phyloP scores from a whole-genome alignment of 2,888 invertebrate species.

The Drosophila atripex region DNA sequence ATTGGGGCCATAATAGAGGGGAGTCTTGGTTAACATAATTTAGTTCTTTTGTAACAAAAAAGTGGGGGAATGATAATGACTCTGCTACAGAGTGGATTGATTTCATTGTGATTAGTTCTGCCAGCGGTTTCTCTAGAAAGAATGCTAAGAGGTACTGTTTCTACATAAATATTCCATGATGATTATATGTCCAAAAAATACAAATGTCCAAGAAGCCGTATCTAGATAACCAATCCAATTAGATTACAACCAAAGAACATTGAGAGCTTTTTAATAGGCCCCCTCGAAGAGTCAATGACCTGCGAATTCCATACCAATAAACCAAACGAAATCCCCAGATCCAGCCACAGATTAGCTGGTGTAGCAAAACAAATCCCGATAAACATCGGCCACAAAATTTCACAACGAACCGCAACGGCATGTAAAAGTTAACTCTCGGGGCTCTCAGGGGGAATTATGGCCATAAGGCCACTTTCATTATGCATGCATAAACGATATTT shows the following conservation, averaged over 20 bases:
- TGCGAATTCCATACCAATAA: constrained; percentile 17
- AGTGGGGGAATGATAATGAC: background rate
- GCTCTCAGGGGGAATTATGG: constrained; percentile 38
- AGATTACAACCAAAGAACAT: background rate
- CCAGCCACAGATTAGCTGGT: constrained; percentile 33
- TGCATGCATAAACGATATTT: constrained; percentile 49
- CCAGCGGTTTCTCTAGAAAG: background rate
- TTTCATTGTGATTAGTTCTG: background rate
- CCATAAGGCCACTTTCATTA: constrained; percentile 43
- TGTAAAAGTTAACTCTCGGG: constrained; percentile 34
- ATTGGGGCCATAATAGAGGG: background rate
- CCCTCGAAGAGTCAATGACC: background rate
- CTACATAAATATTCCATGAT: no score
- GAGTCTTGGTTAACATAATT: background rate
- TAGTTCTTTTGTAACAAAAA: background rate
- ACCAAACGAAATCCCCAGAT: constrained; percentile 26
- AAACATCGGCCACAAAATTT: constrained; percentile 24
- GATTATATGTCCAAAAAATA: no score
- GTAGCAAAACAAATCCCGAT: constrained; percentile 38
- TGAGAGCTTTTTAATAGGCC: background rate
- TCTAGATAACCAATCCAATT: background rate
- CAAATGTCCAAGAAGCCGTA: background rate
- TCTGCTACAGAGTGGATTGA: constrained; percentile 4
- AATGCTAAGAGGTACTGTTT: no score
- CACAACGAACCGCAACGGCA: background rate